Evolutionary conservation across 2,888 invertebrate species (phyloP), one percentile per base, ranked within the genome.

Genomic region (Chrysodeixis includens): DNA sequence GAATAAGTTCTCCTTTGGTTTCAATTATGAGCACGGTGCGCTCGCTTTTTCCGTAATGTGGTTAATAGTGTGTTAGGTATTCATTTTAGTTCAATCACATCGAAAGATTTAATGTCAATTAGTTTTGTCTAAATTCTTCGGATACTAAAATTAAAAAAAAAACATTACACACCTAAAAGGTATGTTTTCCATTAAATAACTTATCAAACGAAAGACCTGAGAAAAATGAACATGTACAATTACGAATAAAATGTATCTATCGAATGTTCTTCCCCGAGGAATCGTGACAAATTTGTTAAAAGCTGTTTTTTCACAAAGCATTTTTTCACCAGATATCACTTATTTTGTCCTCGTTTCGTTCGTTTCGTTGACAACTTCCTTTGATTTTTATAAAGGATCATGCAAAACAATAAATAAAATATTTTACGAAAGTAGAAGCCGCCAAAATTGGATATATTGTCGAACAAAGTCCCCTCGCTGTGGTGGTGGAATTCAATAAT

Each of bases 401-500:
- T 88, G 86, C 82, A 87, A 83, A 88, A 85, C 85, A 84, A 87
- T 87, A 88, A 87, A 87, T 86, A 86, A 85, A 89, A 88, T 87
- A 87, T 86, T 84, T 84, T 79, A 64, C 56, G 65, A 74, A 80
- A 83, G 82, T 78, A 81, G 80, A 81, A 70, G 81, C 78, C 76
- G 76, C 82, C 80, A 75, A 82, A 86, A 87, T 86, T 85, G 82
- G 78, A 85, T 83, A 82, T 83, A 80, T 82, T 75, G 68, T 76
- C 73, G 84, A 78, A 85, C 81, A 83, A 85, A 85, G 79, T 81
- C 71, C 66, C 68, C 52, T 54, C 65, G 64, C 76, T 81, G 79
- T 79, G 77, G 74, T 81, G 74, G 76, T 74, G 83, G 88, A 89
- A 89, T 90, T 86, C 87, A 86, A 88, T 88, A 88, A 89, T 84